Conservation (phyloP, 2,113 vertebrate species). For the Athene noctua region DNA sequence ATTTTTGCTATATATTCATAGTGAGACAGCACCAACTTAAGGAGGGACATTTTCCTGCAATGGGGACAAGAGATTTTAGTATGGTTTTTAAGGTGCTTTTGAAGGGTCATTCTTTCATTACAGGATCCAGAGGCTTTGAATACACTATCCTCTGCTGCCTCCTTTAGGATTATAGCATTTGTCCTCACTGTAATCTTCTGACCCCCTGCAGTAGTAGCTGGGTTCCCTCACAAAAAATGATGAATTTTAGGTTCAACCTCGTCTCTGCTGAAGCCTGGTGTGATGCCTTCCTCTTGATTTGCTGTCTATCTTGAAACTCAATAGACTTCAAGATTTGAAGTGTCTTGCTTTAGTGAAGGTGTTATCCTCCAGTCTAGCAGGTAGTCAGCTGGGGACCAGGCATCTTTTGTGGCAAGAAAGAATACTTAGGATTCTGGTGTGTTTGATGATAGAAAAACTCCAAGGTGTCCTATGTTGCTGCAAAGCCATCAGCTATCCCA, state of each 20-base stretch:
- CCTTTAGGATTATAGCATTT: constrained; percentile 45
- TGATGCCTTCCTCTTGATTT: constrained; percentile 41
- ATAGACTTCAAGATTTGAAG: constrained; percentile 36
- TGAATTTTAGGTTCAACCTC: background rate
- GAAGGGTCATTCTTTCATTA: constrained; percentile 17
- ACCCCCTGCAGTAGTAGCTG: constrained; percentile 5
- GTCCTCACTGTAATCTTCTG: background rate
- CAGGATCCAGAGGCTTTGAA: background rate
- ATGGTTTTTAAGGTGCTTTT: background rate
- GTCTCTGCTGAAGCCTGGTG: background rate
- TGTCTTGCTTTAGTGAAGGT: constrained; percentile 31
- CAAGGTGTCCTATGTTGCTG: constrained; percentile 11
- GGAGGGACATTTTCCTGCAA: background rate
- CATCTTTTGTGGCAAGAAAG: constrained; percentile 22
- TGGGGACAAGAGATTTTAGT: background rate
- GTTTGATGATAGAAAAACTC: constrained; percentile 55
- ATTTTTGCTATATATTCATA: background rate
- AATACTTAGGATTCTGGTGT: constrained; percentile 14
- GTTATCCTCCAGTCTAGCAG: constrained; percentile 25
- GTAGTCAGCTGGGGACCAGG: constrained; percentile 28
- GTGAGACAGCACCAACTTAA: background rate
- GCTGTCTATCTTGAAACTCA: constrained; percentile 1
- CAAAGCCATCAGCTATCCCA: constrained; percentile 8
- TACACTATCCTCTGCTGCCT: constrained; percentile 58
- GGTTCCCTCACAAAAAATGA: constrained; percentile 1